Conservation (phyloP, 2,113 vertebrate genomes). For the Siniperca knerii region DNA sequence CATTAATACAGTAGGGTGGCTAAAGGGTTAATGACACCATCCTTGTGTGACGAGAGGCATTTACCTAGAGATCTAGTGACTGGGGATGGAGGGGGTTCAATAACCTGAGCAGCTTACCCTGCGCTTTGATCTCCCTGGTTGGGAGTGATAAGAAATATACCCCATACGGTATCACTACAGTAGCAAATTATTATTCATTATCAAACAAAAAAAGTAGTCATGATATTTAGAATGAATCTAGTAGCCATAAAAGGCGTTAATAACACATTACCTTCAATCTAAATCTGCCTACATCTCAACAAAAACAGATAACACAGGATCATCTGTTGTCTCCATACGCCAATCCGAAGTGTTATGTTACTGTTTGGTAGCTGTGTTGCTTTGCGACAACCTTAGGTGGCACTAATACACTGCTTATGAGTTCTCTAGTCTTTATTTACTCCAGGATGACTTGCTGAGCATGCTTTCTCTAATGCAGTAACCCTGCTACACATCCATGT, state of each 20-base stretch:
- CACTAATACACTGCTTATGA: conserved; percentile 25
- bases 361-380: background rate
- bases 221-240: background rate
- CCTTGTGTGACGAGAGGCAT: background rate
- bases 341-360: background rate
- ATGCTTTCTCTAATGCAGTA: background rate
- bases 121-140: conserved; percentile 31
- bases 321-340: background rate
- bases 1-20: background rate
- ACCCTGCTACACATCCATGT: conserved; percentile 1
- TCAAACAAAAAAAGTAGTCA: background rate
- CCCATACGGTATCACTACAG: background rate
- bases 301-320: background rate
- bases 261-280: background rate
- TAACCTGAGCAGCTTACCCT: conserved; percentile 32
- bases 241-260: background rate
- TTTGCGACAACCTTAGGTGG: conserved; percentile 1
- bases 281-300: background rate
- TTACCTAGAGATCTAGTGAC: background rate
- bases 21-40: background rate
- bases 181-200: background rate
- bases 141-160: conserved; percentile 1
- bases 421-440: background rate
- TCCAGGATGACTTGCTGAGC: background rate
- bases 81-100: background rate